Evolutionary conservation across 1,140 invertebrate species (phyloP).

Genomic region (Phthorimaea operculella): DNA sequence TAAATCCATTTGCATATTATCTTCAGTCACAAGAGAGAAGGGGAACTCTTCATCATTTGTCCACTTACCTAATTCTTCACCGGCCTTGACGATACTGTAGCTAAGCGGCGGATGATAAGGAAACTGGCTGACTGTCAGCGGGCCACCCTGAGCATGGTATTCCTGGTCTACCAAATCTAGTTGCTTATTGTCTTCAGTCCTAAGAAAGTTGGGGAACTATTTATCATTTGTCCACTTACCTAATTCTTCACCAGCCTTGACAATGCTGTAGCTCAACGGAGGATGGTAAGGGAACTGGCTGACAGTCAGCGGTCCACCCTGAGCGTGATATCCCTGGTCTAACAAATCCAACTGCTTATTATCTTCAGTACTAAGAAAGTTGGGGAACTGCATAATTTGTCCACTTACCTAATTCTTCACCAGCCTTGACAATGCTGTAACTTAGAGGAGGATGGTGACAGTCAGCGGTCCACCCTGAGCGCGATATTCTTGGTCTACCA

Average conservation of each 20-base stretch:
- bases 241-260: conserved; percentile 85
- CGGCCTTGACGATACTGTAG: conserved; percentile 85
- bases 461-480: conserved; percentile 81
- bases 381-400: conserved; percentile 86
- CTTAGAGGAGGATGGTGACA: conserved; percentile 86
- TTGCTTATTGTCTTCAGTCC: conserved; percentile 86
- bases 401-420: conserved; percentile 85
- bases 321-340: conserved; percentile 80
- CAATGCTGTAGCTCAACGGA: conserved; percentile 82
- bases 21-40: too few relatives aligned
- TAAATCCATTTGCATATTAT: too few relatives aligned
- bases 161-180: conserved; percentile 72
- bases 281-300: conserved; percentile 88
- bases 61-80: conserved; percentile 76
- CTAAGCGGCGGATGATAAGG: conserved; percentile 88
- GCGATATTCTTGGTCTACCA: conserved; percentile 79
- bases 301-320: conserved; percentile 82
- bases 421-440: conserved; percentile 85
- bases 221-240: conserved; percentile 90
- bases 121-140: conserved; percentile 83
- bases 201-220: conserved; percentile 88
- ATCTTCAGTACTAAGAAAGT: conserved; percentile 88
- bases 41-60: too few relatives aligned
- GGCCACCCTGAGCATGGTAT: conserved; percentile 82
- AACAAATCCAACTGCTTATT: conserved; percentile 74